Conservation (phyloP, 2,888 invertebrate species). For the Cataglyphis cursor region DNA sequence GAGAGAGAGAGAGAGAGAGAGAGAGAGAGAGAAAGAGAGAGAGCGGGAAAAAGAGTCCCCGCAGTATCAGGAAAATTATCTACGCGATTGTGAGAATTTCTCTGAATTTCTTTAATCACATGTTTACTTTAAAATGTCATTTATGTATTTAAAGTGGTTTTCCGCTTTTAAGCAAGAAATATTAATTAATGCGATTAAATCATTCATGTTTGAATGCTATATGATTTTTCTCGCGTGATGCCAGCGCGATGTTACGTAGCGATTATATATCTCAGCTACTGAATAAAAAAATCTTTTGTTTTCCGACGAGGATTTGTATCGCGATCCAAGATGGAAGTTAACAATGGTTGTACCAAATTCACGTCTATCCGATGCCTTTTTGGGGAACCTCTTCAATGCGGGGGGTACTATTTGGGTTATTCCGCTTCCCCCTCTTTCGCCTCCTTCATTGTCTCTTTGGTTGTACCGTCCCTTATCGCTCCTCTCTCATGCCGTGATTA, state of each 20-base stretch:
- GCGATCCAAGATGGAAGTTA: conserved; percentile 1
- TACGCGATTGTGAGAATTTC: neutral
- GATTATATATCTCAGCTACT: neutral
- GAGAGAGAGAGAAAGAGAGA: neutral
- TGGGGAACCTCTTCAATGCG: conserved; percentile 59
- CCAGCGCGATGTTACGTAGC: neutral
- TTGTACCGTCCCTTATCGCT: conserved; percentile 33
- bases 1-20: neutral
- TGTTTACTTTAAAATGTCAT: neutral
- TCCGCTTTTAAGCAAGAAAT: neutral
- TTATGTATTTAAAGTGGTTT: neutral
- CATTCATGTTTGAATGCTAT: neutral
- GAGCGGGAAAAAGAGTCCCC: neutral
- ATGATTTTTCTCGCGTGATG: too few relatives aligned
- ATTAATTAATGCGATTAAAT: neutral
- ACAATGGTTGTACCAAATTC: conserved; percentile 68
- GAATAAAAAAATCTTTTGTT: conserved; percentile 48
- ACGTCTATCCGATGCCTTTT: conserved; percentile 64
- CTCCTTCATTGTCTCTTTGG: conserved; percentile 68
- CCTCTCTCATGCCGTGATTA: conserved; percentile 67
- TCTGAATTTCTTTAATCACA: neutral
- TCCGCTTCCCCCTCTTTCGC: conserved; percentile 32
- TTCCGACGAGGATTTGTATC: conserved; percentile 32
- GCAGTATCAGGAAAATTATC: neutral
- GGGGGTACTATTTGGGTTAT: conserved; percentile 61